phyloP scores from a whole-genome alignment of 1,140 invertebrate species.

The Drosophila ohnishii region DNA sequence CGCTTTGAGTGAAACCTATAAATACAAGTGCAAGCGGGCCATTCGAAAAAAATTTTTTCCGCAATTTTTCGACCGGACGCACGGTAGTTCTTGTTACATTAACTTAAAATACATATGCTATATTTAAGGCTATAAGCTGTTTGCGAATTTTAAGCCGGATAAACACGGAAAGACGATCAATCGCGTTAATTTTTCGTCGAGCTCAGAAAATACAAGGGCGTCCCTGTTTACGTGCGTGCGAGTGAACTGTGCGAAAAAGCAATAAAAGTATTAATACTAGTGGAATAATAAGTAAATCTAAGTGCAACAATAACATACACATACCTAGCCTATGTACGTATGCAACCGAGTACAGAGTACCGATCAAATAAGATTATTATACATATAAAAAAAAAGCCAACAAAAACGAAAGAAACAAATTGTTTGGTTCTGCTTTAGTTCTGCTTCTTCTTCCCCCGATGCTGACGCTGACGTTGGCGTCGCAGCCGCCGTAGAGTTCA shows the following conservation, averaged over 20 bases:
- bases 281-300: constrained; percentile 63
- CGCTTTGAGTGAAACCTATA: constrained; percentile 2
- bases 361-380: constrained; percentile 18
- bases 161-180: constrained; percentile 65
- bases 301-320: constrained; percentile 58
- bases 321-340: constrained; percentile 53
- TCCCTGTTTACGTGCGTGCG: constrained; percentile 49
- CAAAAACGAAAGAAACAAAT: constrained; percentile 33
- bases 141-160: constrained; percentile 52
- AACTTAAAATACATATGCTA: background rate
- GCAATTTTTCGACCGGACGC: constrained; percentile 3
- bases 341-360: constrained; percentile 26
- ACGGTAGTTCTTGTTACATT: background rate
- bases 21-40: background rate
- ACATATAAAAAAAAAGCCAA: constrained; percentile 6
- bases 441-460: constrained; percentile 31
- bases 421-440: constrained; percentile 30
- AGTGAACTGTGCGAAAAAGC: constrained; percentile 61
- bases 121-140: constrained; percentile 12
- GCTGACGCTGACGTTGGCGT: constrained; percentile 37
- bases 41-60: background rate
- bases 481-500: constrained; percentile 71
- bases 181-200: constrained; percentile 40
- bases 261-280: constrained; percentile 79
- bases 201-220: constrained; percentile 30